phyloP scores from a whole-genome alignment of 2,888 invertebrate species.

The Drosophila subquinaria region DNA sequence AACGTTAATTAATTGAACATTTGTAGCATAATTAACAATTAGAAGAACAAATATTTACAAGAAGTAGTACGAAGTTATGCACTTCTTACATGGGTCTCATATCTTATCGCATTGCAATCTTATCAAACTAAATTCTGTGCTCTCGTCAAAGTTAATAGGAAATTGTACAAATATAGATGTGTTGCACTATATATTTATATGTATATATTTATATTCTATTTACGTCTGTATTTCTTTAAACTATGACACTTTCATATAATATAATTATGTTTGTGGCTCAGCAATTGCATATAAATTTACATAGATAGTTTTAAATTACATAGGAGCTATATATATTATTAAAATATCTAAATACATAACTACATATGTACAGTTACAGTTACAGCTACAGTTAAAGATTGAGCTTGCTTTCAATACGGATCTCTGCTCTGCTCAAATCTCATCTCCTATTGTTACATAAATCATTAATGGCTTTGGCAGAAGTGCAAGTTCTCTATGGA shows the following conservation, averaged over 20 bases:
- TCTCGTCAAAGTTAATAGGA: slow-evolving; percentile 24
- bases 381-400: slow-evolving; percentile 24
- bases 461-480: slow-evolving; percentile 70
- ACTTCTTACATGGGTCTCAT: slow-evolving; percentile 9
- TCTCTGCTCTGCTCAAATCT: slow-evolving; percentile 17
- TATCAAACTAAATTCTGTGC: slow-evolving; percentile 29
- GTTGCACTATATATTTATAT: slow-evolving; percentile 5
- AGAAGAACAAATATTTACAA: slow-evolving; percentile 10
- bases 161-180: slow-evolving; percentile 5
- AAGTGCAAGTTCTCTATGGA: slow-evolving; percentile 21
- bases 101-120: slow-evolving; percentile 43
- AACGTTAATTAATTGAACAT: neutral
- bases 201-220: slow-evolving; percentile 34
- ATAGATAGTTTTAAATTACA: slow-evolving; percentile 57
- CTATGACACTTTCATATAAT: slow-evolving; percentile 57
- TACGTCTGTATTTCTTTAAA: slow-evolving; percentile 30
- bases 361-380: slow-evolving; percentile 55
- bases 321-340: slow-evolving; percentile 50
- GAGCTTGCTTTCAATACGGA: slow-evolving; percentile 13
- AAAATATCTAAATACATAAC: slow-evolving; percentile 57
- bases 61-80: neutral
- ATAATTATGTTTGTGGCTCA: slow-evolving; percentile 18
- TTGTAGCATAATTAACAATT: slow-evolving; percentile 31
- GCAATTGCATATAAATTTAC: slow-evolving; percentile 54
- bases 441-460: slow-evolving; percentile 33